Base-by-base conservation (phyloP, 2,888 invertebrate genomes). In the Aspidiotus destructor region DNA sequence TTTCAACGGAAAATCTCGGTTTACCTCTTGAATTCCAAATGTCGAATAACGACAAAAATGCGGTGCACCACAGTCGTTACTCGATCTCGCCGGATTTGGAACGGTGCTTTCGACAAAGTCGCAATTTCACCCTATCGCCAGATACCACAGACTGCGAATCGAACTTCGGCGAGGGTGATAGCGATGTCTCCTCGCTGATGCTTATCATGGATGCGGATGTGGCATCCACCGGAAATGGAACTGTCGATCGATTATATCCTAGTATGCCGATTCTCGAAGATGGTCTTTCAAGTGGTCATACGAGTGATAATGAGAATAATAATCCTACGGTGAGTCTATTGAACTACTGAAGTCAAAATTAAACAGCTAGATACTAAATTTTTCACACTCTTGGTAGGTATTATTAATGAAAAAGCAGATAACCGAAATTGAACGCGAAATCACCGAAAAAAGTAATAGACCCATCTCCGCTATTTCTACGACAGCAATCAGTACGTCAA, bases 141-240 rank as follows among this genome's bases (percentile, higher is more conserved):
- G 94, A 93, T 80, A 90, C 91, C 71, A 94, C 92, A 70, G 94
- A 94, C 79, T 92, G 90, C 77, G 93, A 92, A 79, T 91, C 90
- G 72, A 63, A 63, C 57, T 70, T 70, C 61, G 86, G 86, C n/a
- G 91, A 91, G 76, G 82, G 90, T 74, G 90, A 91, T 78, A 92
- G 89, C 77, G 88, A 92, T 78, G 85, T 88, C 73, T 88, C 88
- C 60, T 83, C 88, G 73, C 85, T 86, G 80, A 80, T 86, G 75
- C 83, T 86, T 83, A 86, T 86, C 76, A 85, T 83, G 74, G 86
- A 86, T 77, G 16, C 78, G 77, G 41, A 78, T 62, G 55, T 65
- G 60, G 57, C 41, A 17, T 41, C 53, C 10, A 42, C 69, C 10
- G 40, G 42, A 2, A 44, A 17, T 13, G 65, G 69, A 13, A 41